These are phyloP conservation scores for Actinia equina DNA, from an alignment of 64 coral and sea anemone genomes.

Conservation along the genomic window DNA sequence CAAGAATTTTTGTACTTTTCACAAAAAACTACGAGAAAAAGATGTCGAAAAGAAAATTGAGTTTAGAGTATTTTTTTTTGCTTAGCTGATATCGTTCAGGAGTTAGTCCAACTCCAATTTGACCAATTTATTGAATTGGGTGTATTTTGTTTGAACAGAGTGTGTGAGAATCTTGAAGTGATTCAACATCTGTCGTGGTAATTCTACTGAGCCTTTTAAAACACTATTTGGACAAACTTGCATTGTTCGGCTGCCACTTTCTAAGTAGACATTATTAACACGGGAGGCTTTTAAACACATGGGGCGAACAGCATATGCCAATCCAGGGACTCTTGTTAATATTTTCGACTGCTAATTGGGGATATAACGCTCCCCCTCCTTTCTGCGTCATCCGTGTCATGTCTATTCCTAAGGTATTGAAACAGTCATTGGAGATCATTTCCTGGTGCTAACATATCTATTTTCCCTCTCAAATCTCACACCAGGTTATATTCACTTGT, in stretches of 20 bases:
- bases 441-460: conserved; percentile 36
- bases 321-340: conserved; percentile 15
- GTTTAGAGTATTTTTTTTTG: background rate
- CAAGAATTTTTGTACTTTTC: too few species aligned
- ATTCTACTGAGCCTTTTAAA: conserved; percentile 68
- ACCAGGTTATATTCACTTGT: background rate
- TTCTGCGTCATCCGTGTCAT: background rate
- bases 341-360: conserved; percentile 14
- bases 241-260: conserved; percentile 54
- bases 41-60: background rate
- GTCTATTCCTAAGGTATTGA: conserved; percentile 25
- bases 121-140: conserved; percentile 49
- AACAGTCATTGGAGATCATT: conserved; percentile 19
- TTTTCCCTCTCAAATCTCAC: background rate
- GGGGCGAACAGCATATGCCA: conserved; percentile 14
- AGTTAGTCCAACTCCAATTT: conserved; percentile 5
- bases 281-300: conserved; percentile 73
- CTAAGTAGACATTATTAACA: conserved; percentile 62
- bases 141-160: conserved; percentile 30
- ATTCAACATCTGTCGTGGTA: conserved; percentile 49
- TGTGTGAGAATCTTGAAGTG: conserved; percentile 28
- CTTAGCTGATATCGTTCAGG: background rate
- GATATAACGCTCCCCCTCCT: background rate
- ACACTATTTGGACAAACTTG: conserved; percentile 62
- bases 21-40: background rate